Evolutionary conservation across 2,113 vertebrate genomes (phyloP).

Genomic region (Pavo muticus): DNA sequence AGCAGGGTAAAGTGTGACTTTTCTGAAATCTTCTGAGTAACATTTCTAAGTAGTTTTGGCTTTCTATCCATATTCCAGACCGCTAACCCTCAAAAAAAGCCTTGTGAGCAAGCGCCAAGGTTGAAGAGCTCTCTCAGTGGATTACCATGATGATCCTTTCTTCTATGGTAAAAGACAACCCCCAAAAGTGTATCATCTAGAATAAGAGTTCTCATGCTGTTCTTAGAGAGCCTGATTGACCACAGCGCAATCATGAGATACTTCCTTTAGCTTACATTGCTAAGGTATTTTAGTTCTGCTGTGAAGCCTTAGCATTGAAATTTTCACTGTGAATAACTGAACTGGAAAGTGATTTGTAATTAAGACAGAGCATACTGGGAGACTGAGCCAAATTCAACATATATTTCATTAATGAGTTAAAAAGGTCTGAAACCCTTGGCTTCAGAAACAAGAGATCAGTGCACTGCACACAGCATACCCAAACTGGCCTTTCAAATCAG

Average conservation of each 20-base stretch:
- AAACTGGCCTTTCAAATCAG: conserved; percentile 37
- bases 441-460: background rate
- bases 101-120: background rate
- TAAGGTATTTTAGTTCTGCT: background rate
- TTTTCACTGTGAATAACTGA: background rate
- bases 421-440: background rate
- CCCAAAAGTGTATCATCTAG: background rate
- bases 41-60: background rate
- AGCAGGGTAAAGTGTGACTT: background rate
- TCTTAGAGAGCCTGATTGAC: background rate
- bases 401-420: background rate
- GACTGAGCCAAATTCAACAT: background rate
- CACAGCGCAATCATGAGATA: background rate
- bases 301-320: background rate
- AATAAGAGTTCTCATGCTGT: background rate
- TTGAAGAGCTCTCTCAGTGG: background rate
- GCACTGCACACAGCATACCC: background rate
- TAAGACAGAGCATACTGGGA: background rate
- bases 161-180: background rate
- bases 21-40: background rate
- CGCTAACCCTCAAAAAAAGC: background rate
- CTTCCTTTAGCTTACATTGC: background rate
- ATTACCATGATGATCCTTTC: background rate
- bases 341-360: background rate
- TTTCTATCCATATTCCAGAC: background rate